Evolutionary conservation across 2,888 invertebrate genomes (phyloP), one percentile per base, ranked within the genome.

Genomic region (Ecdyonurus torrentis): DNA sequence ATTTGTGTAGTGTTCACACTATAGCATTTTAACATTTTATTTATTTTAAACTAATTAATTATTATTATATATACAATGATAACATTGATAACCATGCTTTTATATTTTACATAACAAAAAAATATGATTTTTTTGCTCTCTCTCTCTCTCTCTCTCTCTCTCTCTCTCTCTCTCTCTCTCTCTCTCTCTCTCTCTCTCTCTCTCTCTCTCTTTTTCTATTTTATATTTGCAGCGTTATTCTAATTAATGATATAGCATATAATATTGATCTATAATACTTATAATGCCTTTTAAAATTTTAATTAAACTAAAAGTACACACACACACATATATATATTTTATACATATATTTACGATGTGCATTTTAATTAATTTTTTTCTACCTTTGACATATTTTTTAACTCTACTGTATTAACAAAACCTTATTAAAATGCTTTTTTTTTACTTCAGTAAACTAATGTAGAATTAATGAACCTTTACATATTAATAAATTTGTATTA

Each of bases 171-270:
- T 37, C 20, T 53, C 50, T 25, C 59, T 37, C 53, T 24, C 59
- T 23, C 63, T 63, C 59, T 25, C 37, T 62, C 59, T 62, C 62
- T 37, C 50, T 25, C 37, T 63, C 18, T 59, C 22, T 59, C 20
- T 59, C 23, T 37, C 59, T 0, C 20, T 59, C 59, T 55, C 52
- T 52, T 25, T 37, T 15, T 37, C 37, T 37, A 37, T 37, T 10
- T 20, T 23, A 23, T 59, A 18, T 23, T 24, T 20, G 24, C 5
- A 20, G 22, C 18, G 58, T 19, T n/a, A 58, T 52, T 52, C 10
- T 15, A 52, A 15, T 52, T 52, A 55, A 19, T 55, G 22, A 59
- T 20, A 59, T 59, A 23, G 24, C 59, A 59, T 59, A 59, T 59
- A 23, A 59, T 59, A 59, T 20, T 22, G 22, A 23, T 59, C 18